Conservation (phyloP, 2,888 invertebrate species). For the Napeogenes inachia region DNA sequence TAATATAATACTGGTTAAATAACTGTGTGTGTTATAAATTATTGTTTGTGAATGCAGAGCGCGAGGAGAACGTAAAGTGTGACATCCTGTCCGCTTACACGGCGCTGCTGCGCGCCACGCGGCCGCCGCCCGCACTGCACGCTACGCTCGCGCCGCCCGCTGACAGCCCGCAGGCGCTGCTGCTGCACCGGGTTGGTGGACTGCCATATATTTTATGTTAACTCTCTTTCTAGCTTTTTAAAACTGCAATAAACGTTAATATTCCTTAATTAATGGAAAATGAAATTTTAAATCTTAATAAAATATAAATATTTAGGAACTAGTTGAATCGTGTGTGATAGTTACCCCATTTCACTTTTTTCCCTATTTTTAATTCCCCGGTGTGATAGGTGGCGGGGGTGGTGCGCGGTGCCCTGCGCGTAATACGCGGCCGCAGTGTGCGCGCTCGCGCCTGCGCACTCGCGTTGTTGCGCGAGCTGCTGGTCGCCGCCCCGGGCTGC, state of each 20-base stretch:
- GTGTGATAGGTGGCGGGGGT: conserved; percentile 72
- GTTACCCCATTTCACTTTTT: too few species aligned
- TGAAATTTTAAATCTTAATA: not conserved
- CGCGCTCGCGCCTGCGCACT: conserved; percentile 91
- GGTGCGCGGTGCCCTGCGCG: conserved; percentile 93
- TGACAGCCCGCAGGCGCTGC: conserved; percentile 79
- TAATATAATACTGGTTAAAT: too few species aligned
- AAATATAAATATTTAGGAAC: too few species aligned
- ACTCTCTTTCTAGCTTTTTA: too few species aligned
- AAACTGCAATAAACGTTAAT: too few species aligned
- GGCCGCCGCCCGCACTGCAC: conserved; percentile 80
- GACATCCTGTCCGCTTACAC: conserved; percentile 98
- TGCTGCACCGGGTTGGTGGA: conserved; percentile 70
- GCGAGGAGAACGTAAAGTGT: conserved; percentile 99
- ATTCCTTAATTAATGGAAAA: not conserved
- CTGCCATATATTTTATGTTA: not conserved
- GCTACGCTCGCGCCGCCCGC: conserved; percentile 86
- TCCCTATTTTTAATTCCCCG: not conserved
- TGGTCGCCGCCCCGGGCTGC: conserved; percentile 92
- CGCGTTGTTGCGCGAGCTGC: conserved; percentile 91
- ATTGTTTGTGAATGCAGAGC: conserved; percentile 75
- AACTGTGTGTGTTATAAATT: too few species aligned
- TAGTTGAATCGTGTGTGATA: too few species aligned
- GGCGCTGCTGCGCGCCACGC: conserved; percentile 92
- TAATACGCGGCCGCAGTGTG: conserved; percentile 84